phyloP scores from a whole-genome alignment of 2,888 invertebrate species.

The Brachyopa scutellaris region DNA sequence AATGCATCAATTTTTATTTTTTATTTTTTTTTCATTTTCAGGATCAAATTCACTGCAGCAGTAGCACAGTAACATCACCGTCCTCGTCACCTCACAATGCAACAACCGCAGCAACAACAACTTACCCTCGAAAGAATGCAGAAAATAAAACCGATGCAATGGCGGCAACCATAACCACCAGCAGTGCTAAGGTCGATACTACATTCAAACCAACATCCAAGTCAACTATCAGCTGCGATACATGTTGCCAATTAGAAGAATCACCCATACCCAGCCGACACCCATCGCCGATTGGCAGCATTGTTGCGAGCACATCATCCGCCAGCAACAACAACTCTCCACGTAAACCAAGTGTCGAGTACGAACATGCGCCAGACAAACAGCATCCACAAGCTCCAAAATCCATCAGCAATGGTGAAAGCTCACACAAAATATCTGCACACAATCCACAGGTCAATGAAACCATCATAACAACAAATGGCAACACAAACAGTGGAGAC shows the following conservation, averaged over 20 bases:
- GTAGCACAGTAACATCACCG: conserved; percentile 67
- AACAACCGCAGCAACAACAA: conserved; percentile 38
- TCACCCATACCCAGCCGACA: conserved; percentile 66
- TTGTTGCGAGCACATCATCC: conserved; percentile 50
- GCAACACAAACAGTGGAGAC: conserved; percentile 76
- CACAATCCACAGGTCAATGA: conserved; percentile 69
- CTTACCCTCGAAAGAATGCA: conserved; percentile 26
- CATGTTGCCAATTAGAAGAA: conserved; percentile 76
- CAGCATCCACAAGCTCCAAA: conserved; percentile 69
- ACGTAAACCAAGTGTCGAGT: conserved; percentile 54
- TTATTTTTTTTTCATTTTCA: conserved; percentile 53
- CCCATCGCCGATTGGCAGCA: conserved; percentile 52
- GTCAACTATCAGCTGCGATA: conserved; percentile 74
- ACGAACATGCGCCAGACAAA: conserved; percentile 58
- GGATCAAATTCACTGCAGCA: conserved; percentile 62
- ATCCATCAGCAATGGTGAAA: conserved; percentile 66
- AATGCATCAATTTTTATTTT: too few relatives aligned
- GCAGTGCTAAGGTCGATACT: conserved; percentile 53
- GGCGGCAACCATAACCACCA: conserved; percentile 38
- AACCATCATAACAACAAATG: conserved; percentile 61
- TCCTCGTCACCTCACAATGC: conserved; percentile 56
- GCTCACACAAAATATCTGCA: conserved; percentile 66
- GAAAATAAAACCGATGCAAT: conserved; percentile 37
- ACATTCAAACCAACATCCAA: conserved; percentile 39
- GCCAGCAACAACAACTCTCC: conserved; percentile 52